Conservation (phyloP, 92 coral and sea anemone genomes). For the Galaxea fascicularis region DNA sequence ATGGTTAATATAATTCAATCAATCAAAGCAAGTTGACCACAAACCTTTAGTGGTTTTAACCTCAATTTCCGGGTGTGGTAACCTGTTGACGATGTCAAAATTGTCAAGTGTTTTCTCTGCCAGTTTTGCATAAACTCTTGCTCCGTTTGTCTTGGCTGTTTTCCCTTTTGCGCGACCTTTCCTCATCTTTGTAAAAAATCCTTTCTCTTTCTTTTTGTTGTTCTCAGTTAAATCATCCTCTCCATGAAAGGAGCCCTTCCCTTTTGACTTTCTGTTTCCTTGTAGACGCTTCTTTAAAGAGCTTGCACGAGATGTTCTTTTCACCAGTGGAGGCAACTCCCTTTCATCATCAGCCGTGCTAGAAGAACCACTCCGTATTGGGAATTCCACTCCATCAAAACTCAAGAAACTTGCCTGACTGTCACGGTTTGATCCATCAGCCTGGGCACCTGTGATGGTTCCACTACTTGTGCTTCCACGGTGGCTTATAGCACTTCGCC, state of each 20-base stretch:
- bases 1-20: no score
- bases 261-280: conserved; percentile 24
- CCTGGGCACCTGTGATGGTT: conserved; percentile 56
- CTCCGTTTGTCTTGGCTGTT: conserved; percentile 62
- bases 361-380: conserved; percentile 70
- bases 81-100: conserved; percentile 58
- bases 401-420: conserved; percentile 77
- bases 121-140: conserved; percentile 66
- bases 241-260: conserved; percentile 30
- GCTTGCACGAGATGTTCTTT: conserved; percentile 24
- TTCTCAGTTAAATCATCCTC: conserved; percentile 8
- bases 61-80: conserved; percentile 69
- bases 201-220: conserved; percentile 47
- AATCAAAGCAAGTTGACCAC: not conserved
- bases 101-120: conserved; percentile 62
- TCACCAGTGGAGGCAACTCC: conserved; percentile 31
- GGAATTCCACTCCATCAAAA: conserved; percentile 43
- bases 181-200: conserved; percentile 35
- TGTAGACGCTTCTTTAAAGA: conserved; percentile 37
- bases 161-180: not conserved
- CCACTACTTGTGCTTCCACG: conserved; percentile 78
- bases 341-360: conserved; percentile 77
- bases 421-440: conserved; percentile 59
- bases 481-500: conserved; percentile 21
- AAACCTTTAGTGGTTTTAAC: conserved; percentile 96